phyloP scores from a whole-genome alignment of 2,888 invertebrate genomes.

The Dromius quadrimaculatus region DNA sequence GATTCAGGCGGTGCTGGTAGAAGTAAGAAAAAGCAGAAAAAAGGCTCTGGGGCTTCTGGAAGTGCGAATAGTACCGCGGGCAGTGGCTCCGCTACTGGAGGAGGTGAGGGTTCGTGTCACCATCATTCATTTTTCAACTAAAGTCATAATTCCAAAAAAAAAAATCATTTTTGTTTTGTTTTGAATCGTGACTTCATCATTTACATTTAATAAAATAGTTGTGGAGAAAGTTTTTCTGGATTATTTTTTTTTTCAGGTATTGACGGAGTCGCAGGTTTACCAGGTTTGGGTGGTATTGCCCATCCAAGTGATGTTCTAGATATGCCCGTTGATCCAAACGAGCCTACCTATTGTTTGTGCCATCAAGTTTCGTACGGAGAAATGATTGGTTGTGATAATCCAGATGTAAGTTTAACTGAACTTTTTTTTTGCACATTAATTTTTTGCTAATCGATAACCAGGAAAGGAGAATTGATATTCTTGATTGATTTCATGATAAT shows the following conservation, averaged over 20 bases:
- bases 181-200: constrained; percentile 7
- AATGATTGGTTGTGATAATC: constrained; percentile 97
- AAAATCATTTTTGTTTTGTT: not conserved
- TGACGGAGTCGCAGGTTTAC: constrained; percentile 65
- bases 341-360: constrained; percentile 98
- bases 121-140: constrained; percentile 55
- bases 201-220: not conserved
- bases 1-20: constrained; percentile 65
- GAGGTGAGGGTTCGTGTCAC: constrained; percentile 66
- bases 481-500: no score
- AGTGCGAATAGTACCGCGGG: constrained; percentile 59
- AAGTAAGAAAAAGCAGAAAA: constrained; percentile 70
- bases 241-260: constrained; percentile 63
- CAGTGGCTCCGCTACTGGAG: constrained; percentile 61
- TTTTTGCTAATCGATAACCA: no score
- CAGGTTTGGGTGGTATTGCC: constrained; percentile 73
- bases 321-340: constrained; percentile 96
- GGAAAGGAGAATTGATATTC: no score
- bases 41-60: constrained; percentile 64
- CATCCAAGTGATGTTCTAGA: constrained; percentile 92
- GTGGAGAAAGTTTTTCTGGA: no score
- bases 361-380: constrained; percentile 97
- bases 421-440: not conserved
- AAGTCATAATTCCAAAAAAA: constrained; percentile 1
- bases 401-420: constrained; percentile 76